Evolutionary conservation across 1,140 invertebrate species (phyloP).

Genomic region (Drosophila sp.): DNA sequence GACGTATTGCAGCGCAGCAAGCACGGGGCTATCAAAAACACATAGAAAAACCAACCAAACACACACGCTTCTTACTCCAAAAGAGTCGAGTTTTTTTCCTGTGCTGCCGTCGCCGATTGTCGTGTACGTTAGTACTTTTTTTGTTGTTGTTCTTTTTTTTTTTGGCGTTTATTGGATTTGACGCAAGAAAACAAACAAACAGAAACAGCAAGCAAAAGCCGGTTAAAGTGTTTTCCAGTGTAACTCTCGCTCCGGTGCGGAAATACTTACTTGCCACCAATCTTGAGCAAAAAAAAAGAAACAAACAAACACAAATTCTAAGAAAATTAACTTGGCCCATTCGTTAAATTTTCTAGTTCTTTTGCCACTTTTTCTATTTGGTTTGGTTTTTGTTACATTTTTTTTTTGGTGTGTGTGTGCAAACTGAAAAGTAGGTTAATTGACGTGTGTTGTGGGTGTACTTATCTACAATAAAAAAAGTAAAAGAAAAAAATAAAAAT

Average conservation of each 20-base stretch:
- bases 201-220: constrained; percentile 50
- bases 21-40: not conserved
- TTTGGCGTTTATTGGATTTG: constrained; percentile 65
- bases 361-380: constrained; percentile 41
- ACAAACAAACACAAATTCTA: constrained; percentile 45
- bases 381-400: constrained; percentile 28
- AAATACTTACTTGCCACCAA: constrained; percentile 43
- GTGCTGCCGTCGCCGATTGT: constrained; percentile 7
- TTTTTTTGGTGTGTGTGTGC: constrained; percentile 22
- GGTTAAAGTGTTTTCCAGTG: constrained; percentile 59
- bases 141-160: constrained; percentile 16
- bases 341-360: constrained; percentile 41
- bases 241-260: constrained; percentile 27
- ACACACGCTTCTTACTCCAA: not conserved
- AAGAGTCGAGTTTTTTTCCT: not conserved
- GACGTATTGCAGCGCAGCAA: constrained; percentile 20
- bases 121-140: constrained; percentile 48
- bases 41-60: not conserved
- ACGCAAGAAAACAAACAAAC: constrained; percentile 45
- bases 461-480: constrained; percentile 33
- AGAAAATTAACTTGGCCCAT: constrained; percentile 73
- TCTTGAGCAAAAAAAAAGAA: constrained; percentile 29
- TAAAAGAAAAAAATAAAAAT: constrained; percentile 44
- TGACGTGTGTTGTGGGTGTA: constrained; percentile 61
- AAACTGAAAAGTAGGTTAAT: constrained; percentile 65